Conservation (phyloP, 2,113 vertebrate genomes). For the Ammodramus savannarum region DNA sequence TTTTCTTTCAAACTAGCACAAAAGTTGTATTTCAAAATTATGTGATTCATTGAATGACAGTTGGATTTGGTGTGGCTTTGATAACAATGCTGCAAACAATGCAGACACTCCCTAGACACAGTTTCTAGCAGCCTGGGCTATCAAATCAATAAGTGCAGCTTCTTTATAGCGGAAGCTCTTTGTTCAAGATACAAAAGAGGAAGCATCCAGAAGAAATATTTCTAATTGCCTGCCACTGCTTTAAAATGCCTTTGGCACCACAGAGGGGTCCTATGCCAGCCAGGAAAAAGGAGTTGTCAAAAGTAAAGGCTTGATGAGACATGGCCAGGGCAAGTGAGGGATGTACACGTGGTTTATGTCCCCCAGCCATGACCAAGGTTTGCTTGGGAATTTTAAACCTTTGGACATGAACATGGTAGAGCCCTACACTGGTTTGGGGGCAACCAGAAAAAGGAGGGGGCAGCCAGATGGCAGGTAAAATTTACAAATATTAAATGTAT, state of each 20-base stretch:
- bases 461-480: not conserved
- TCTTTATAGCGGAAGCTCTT: not conserved
- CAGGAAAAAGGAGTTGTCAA: not conserved
- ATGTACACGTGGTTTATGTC: accelerated
- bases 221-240: not conserved
- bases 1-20: not conserved
- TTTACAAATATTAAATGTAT: not conserved
- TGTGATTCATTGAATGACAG: not conserved
- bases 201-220: not conserved
- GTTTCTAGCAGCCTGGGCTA: not conserved
- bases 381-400: not conserved
- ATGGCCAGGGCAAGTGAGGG: not conserved
- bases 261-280: not conserved
- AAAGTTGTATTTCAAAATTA: not conserved
- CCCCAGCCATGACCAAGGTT: not conserved
- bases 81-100: not conserved
- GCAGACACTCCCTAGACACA: not conserved
- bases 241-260: not conserved
- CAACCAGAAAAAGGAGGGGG: not conserved
- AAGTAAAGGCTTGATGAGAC: not conserved
- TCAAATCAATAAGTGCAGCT: not conserved
- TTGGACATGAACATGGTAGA: not conserved
- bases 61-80: not conserved
- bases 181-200: not conserved
- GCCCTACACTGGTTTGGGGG: not conserved